Conservation (phyloP, 35 echinoderm and acorn worm species). For the Hemicentrotus pulcherrimus region DNA sequence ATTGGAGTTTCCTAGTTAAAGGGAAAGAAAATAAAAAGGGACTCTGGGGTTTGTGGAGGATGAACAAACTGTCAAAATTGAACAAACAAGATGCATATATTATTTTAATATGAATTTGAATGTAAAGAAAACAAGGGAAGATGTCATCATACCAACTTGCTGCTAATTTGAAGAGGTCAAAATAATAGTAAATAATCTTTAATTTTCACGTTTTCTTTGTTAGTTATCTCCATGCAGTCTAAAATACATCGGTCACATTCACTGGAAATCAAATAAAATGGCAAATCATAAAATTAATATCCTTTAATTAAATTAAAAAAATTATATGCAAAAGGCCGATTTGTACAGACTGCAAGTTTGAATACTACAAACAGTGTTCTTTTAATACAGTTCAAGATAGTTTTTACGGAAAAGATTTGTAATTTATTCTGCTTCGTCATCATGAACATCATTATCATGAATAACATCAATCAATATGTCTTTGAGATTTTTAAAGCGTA, state of each 20-base stretch:
- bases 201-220: not conserved
- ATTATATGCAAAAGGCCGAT: no score
- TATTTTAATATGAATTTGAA: not conserved
- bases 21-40: not conserved
- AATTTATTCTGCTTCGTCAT: not conserved
- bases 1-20: conserved; percentile 4
- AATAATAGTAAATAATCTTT: not conserved
- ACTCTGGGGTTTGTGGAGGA: not conserved
- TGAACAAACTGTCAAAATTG: not conserved
- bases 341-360: not conserved
- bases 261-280: not conserved
- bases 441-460: not conserved
- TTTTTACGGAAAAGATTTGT: not conserved
- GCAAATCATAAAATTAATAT: not conserved
- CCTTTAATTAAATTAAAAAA: no score
- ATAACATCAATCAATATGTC: no score
- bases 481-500: no score
- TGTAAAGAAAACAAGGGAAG: not conserved
- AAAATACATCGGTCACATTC: not conserved
- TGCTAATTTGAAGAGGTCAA: no score
- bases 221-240: not conserved
- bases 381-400: not conserved
- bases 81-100: not conserved
- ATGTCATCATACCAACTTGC: not conserved
- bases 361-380: not conserved